phyloP scores from a whole-genome alignment of 1,140 invertebrate species.

The Lethrus apterus region DNA sequence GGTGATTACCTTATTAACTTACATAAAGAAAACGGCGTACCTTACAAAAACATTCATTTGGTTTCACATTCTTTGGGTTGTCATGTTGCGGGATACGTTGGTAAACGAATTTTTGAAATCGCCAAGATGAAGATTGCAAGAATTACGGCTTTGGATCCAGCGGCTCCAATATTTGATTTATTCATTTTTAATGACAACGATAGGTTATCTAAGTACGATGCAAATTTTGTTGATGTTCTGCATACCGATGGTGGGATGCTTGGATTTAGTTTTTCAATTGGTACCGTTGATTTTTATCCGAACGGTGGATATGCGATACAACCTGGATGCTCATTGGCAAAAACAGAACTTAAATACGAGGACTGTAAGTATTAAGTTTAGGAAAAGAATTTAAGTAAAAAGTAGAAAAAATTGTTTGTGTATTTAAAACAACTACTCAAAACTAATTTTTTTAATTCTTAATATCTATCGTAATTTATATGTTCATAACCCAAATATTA shows the following conservation, averaged over 20 bases:
- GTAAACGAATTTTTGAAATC: constrained; percentile 38
- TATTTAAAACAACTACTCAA: background rate
- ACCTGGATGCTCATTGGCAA: constrained; percentile 59
- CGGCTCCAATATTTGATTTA: constrained; percentile 52
- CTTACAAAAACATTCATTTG: constrained; percentile 54
- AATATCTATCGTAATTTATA: background rate
- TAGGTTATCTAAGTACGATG: constrained; percentile 51
- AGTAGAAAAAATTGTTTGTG: background rate
- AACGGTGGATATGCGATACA: constrained; percentile 70
- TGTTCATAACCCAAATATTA: background rate
- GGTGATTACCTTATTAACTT: constrained; percentile 12
- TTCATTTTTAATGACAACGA: too few species aligned
- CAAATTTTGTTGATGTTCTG: constrained; percentile 82
- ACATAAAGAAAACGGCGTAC: constrained; percentile 33
- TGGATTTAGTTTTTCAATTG: constrained; percentile 62
- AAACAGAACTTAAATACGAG: constrained; percentile 40
- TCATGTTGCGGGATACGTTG: constrained; percentile 64
- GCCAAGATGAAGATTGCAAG: constrained; percentile 35
- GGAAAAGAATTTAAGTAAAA: too few species aligned
- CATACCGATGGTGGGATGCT: constrained; percentile 79
- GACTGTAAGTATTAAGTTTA: too few species aligned
- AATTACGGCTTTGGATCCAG: constrained; percentile 56
- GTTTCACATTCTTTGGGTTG: constrained; percentile 72
- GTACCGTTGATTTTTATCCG: constrained; percentile 80
- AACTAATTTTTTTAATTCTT: background rate